A percentile compares a stretch with the other conserved stretches of the same genome.
These are phyloP conservation scores for Epizoanthus scotinus DNA, from an alignment of 92 coral and sea anemone species.

Conservation along the genomic window DNA sequence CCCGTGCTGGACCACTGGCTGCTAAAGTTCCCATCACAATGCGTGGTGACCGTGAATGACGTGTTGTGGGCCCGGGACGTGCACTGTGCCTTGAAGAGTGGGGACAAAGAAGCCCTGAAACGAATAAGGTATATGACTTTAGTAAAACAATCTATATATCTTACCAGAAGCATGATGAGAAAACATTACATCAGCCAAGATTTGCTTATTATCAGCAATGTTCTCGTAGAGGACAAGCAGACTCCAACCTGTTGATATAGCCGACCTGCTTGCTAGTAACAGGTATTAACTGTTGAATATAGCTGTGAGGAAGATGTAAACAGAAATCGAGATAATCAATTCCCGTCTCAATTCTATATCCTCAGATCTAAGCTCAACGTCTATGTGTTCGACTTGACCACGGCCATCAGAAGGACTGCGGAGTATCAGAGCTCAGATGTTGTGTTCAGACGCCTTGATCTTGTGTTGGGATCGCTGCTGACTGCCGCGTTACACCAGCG, in stretches of 20 bases:
- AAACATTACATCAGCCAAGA: no score
- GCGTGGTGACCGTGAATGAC: slow-evolving; percentile 78
- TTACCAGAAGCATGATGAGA: no score
- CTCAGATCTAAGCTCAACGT: slow-evolving; percentile 51
- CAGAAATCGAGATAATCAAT: neutral
- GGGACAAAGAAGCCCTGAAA: slow-evolving; percentile 45
- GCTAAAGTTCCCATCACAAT: slow-evolving; percentile 81
- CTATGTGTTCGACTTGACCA: slow-evolving; percentile 63
- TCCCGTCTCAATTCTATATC: neutral
- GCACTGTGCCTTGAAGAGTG: slow-evolving; percentile 63
- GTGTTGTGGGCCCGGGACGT: slow-evolving; percentile 73
- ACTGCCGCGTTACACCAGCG: slow-evolving; percentile 75
- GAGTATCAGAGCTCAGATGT: slow-evolving; percentile 42
- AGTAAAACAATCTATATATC: no score
- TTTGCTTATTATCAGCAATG: no score
- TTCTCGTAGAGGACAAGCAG: no score
- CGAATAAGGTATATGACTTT: slow-evolving; percentile 69
- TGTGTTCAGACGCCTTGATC: slow-evolving; percentile 52
- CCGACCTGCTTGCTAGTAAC: no score
- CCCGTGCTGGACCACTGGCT: slow-evolving; percentile 38
- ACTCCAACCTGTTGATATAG: no score
- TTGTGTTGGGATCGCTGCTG: slow-evolving; percentile 60
- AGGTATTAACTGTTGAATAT: no score
- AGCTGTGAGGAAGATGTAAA: no score
- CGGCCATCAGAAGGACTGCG: slow-evolving; percentile 70